Evolutionary conservation across 2,888 invertebrate genomes (phyloP).

Genomic region (Steinernema carpocapsae): DNA sequence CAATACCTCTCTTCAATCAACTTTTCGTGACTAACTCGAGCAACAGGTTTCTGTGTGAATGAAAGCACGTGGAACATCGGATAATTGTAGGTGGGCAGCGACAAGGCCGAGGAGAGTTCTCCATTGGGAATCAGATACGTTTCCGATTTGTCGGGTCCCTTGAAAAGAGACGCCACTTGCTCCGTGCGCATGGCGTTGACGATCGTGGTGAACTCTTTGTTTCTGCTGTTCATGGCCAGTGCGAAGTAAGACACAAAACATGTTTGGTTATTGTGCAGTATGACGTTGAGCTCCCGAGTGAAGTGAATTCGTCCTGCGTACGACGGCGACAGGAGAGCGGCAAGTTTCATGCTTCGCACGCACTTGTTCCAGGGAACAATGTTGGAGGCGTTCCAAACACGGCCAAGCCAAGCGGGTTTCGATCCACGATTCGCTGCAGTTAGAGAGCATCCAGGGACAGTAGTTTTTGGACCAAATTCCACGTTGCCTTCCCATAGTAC

Average conservation of each 20-base stretch:
- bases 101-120: constrained; percentile 36
- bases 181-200: constrained; percentile 31
- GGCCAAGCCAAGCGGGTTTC: neutral
- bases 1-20: neutral
- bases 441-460: neutral
- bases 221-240: neutral
- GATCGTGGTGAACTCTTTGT: constrained; percentile 27
- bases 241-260: neutral
- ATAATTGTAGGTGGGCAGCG: neutral
- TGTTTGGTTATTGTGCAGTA: neutral
- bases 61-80: neutral
- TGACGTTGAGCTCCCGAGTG: neutral
- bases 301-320: neutral
- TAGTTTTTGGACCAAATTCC: neutral
- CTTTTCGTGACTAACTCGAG: no score
- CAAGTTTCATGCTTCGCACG: neutral
- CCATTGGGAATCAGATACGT: constrained; percentile 42
- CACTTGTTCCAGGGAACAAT: neutral
- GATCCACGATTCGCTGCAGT: neutral
- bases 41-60: neutral
- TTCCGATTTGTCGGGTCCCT: constrained; percentile 9
- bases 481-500: neutral
- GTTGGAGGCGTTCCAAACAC: neutral
- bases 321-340: neutral
- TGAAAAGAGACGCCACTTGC: constrained; percentile 36